phyloP scores from a whole-genome alignment of 2,888 invertebrate species.

The Dryocosmus kuriphilus region DNA sequence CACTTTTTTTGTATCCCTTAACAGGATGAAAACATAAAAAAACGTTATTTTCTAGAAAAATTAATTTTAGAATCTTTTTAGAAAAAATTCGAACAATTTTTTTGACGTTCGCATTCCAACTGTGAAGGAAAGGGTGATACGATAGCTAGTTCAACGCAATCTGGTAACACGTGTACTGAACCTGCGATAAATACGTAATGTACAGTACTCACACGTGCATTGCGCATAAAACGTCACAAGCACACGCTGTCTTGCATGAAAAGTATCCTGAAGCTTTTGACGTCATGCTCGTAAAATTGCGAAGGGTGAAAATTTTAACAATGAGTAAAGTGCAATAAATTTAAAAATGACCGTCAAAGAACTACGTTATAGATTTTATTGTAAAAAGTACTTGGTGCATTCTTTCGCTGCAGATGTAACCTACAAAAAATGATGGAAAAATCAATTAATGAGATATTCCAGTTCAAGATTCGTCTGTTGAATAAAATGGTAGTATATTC shows the following conservation, averaged over 20 bases:
- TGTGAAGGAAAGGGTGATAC: neutral
- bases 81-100: neutral
- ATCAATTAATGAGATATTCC: neutral
- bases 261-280: neutral
- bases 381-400: neutral
- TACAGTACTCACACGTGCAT: neutral
- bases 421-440: neutral
- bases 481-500: constrained; percentile 61
- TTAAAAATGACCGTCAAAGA: neutral
- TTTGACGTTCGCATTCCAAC: neutral
- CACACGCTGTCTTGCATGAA: neutral
- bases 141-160: neutral
- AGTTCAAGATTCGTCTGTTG: constrained; percentile 18
- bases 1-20: no score
- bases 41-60: no score
- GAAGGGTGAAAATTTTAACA: neutral
- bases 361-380: neutral
- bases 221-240: neutral
- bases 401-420: neutral
- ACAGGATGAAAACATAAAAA: no score
- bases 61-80: no score
- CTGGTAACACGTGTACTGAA: constrained; percentile 38
- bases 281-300: neutral
- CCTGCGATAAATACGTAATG: constrained; percentile 43
- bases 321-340: neutral